Percentiles rank a stretch among this genome's conserved stretches.
Conservation (phyloP, 2,888 invertebrate genomes). For the Stenichneumon culpator region DNA sequence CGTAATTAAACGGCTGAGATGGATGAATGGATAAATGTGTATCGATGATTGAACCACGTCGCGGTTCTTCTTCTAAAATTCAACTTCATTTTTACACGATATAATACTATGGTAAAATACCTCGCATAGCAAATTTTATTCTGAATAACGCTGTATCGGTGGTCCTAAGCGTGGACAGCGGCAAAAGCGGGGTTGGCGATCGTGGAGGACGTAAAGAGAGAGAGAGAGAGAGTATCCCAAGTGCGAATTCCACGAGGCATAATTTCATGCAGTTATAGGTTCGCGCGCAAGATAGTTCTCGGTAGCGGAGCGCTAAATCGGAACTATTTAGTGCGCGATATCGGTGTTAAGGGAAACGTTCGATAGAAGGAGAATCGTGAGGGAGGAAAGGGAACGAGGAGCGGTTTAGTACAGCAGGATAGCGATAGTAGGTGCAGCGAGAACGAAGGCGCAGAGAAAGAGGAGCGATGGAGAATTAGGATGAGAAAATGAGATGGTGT, state of each 20-base stretch:
- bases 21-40: not conserved
- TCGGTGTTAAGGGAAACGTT: slow-evolving; percentile 46
- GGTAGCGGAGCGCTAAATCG: slow-evolving; percentile 71
- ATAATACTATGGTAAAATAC: not conserved
- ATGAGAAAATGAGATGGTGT: slow-evolving; percentile 67
- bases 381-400: slow-evolving; percentile 23
- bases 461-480: slow-evolving; percentile 46
- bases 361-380: slow-evolving; percentile 47
- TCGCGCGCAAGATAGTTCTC: slow-evolving; percentile 70
- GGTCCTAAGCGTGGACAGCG: slow-evolving; percentile 2
- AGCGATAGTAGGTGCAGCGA: slow-evolving; percentile 28
- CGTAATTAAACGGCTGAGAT: not conserved
- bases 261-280: slow-evolving; percentile 75
- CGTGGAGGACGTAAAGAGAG: not conserved
- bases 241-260: slow-evolving; percentile 76
- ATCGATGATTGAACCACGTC: not conserved
- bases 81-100: not conserved
- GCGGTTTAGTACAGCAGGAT: slow-evolving; percentile 14
- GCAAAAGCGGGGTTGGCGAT: slow-evolving; percentile 12
- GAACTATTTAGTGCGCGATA: slow-evolving; percentile 78
- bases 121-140: not conserved
- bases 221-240: slow-evolving; percentile 64
- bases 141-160: slow-evolving; percentile 39
- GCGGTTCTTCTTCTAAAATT: not conserved
- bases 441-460: slow-evolving; percentile 35